Percentiles rank a stretch among this genome's conserved stretches.
Conservation (phyloP, 2,888 invertebrate genomes). For the Caenorhabditis wallacei region DNA sequence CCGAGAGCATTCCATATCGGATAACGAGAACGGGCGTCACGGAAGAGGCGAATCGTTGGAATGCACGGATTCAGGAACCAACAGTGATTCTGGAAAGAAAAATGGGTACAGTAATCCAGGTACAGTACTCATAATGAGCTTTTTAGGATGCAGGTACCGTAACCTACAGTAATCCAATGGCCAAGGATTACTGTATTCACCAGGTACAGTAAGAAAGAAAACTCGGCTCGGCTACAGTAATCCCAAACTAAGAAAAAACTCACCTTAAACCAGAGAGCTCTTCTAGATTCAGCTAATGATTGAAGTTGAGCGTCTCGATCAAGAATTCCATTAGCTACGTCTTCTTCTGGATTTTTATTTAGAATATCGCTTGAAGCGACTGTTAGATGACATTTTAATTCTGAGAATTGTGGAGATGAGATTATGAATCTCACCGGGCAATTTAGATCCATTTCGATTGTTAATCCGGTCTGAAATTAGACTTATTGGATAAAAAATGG, state of each 20-base stretch:
- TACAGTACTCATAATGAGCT: no score
- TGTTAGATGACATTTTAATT: slow-evolving; percentile 6
- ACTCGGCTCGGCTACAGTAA: no score
- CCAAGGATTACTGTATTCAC: no score
- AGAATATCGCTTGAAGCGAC: not conserved
- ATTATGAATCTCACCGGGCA: slow-evolving; percentile 21
- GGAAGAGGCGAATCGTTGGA: slow-evolving; percentile 91
- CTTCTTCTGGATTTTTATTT: no score
- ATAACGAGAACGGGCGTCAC: slow-evolving; percentile 87
- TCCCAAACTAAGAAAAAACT: no score
- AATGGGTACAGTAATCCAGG: not conserved
- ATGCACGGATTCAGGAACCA: not conserved
- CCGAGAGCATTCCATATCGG: not conserved
- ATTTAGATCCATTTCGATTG: not conserved
- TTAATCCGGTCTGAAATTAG: slow-evolving; percentile 33
- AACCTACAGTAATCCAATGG: no score
- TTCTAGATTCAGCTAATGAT: not conserved
- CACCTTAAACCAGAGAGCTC: not conserved
- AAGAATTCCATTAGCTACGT: not conserved
- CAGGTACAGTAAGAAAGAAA: no score
- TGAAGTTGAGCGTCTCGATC: not conserved
- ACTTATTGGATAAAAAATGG: no score
- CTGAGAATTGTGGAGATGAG: slow-evolving; percentile 1
- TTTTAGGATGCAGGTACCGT: no score
- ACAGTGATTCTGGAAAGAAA: slow-evolving; percentile 17